Evolutionary conservation across 2,797 vertebrate genomes (phyloP), one percentile per base, ranked within the genome.

Genomic region (Pseudotriccus pelzelni): DNA sequence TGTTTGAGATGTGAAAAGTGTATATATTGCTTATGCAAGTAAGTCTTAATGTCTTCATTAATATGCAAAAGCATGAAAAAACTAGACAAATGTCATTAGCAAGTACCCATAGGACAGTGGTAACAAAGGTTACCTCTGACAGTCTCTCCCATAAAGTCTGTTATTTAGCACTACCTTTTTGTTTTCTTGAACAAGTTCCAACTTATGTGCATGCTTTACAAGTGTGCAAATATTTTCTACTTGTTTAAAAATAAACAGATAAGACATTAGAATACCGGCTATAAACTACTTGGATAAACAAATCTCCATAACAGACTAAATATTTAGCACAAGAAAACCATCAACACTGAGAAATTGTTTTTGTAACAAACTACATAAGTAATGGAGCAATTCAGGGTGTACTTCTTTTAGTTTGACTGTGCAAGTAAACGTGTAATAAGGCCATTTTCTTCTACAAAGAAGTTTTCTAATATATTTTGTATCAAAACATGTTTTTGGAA

Each of bases 21-120:
- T 88, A 47, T 37, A 78, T 62, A 75, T 32, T 89, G 30, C 86
- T 96, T 87, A 87, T 75, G 62, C 80, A 93, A 94, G 53, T 82
- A 80, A 53, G 39, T 69, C 41, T 92, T 90, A 74, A 87, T 55
- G 37, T n/a, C 30, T 17, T 50, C 21, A 58, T 41, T 84, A 27
- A 49, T 84, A 87, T 80, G 32, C 78, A 84, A 81, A 95, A 91
- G 28, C 1, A 18, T 93, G 49, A 73, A 52, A 76, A 73, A 90
- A 73, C 41, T 50, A 77, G 60, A 64, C 39, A 94, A 95, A 93
- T 82, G 22, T 24, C 56, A 73, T 36, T 78, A 87, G 79, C 67
- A 69, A 84, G 12, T 49, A 55, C 16, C 34, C 34, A 36, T 2
- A 92, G 9, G 39, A 37, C 82, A 66, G 44, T 5, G 2, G 24